phyloP scores from a whole-genome alignment of 2,888 invertebrate species.

The Lissocephala sabroskyi region DNA sequence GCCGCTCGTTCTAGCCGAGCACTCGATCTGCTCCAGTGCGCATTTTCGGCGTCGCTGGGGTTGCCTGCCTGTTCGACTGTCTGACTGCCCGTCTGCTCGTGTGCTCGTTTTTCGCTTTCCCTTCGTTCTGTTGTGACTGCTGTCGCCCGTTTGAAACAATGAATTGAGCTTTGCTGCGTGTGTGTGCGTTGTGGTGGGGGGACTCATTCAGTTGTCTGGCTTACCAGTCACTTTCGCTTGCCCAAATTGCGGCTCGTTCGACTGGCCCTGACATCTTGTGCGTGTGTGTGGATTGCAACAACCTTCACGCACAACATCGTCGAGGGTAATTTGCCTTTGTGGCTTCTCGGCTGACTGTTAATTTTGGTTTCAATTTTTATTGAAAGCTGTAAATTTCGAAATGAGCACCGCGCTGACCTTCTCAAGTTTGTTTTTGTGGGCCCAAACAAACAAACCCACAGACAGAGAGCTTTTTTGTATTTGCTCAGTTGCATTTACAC shows the following conservation, averaged over 20 bases:
- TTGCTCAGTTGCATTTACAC: constrained; percentile 21
- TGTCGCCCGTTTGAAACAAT: constrained; percentile 3
- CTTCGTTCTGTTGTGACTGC: background rate
- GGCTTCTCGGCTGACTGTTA: constrained; percentile 12
- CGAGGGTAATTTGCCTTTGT: too few species aligned
- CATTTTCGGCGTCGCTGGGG: constrained; percentile 11
- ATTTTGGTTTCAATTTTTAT: constrained; percentile 36
- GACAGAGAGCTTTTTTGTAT: constrained; percentile 35
- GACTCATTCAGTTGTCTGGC: too few species aligned
- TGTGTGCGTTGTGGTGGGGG: too few species aligned
- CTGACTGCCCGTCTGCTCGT: too few species aligned
- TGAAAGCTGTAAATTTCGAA: constrained; percentile 41
- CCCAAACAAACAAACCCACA: constrained; percentile 2
- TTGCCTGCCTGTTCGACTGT: too few species aligned
- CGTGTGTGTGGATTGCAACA: constrained; percentile 12
- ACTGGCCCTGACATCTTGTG: constrained; percentile 26
- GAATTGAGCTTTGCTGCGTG: constrained; percentile 6
- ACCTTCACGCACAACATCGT: constrained; percentile 46
- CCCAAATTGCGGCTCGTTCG: constrained; percentile 6
- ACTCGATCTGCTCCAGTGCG: background rate
- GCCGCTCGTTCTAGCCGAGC: background rate
- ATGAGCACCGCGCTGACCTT: constrained; percentile 42
- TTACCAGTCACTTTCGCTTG: constrained; percentile 25
- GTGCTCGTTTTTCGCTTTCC: background rate
- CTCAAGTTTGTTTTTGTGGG: constrained; percentile 45